A percentile compares a stretch with the other conserved stretches of the same genome.
phyloP scores from a whole-genome alignment of 2,888 invertebrate genomes.

The Leptopilina drosophilae region DNA sequence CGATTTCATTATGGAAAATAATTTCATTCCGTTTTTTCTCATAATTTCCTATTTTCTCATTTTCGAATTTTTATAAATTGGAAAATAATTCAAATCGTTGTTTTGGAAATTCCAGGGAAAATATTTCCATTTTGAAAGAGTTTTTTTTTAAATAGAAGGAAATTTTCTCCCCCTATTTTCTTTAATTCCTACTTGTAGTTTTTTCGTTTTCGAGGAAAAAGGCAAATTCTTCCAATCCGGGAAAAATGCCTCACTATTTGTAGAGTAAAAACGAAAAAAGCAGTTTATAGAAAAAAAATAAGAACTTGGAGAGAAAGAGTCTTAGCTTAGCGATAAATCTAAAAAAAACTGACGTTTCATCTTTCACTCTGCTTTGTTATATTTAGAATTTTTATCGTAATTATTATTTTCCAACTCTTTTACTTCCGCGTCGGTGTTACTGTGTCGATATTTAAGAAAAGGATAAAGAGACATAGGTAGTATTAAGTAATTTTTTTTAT shows the following conservation, averaged over 20 bases:
- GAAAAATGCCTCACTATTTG: too few relatives aligned
- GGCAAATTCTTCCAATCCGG: too few relatives aligned
- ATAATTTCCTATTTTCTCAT: too few relatives aligned
- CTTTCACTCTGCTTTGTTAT: slow-evolving; percentile 28
- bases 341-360: neutral
- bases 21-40: neutral
- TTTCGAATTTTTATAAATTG: too few relatives aligned
- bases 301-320: slow-evolving; percentile 34
- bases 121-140: too few relatives aligned
- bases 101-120: too few relatives aligned
- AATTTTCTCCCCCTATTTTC: too few relatives aligned
- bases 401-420: slow-evolving; percentile 3
- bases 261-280: neutral
- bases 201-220: too few relatives aligned
- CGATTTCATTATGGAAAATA: neutral
- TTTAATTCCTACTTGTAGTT: too few relatives aligned
- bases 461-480: slow-evolving; percentile 39
- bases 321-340: slow-evolving; percentile 36
- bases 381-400: slow-evolving; percentile 2
- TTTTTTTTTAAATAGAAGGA: too few relatives aligned
- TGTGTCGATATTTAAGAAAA: slow-evolving; percentile 44
- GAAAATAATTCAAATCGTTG: too few relatives aligned
- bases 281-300: neutral
- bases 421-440: slow-evolving; percentile 42
- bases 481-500: slow-evolving; percentile 28